Evolutionary conservation across 1,140 invertebrate genomes (phyloP).

Genomic region (Monochamus saltuarius): DNA sequence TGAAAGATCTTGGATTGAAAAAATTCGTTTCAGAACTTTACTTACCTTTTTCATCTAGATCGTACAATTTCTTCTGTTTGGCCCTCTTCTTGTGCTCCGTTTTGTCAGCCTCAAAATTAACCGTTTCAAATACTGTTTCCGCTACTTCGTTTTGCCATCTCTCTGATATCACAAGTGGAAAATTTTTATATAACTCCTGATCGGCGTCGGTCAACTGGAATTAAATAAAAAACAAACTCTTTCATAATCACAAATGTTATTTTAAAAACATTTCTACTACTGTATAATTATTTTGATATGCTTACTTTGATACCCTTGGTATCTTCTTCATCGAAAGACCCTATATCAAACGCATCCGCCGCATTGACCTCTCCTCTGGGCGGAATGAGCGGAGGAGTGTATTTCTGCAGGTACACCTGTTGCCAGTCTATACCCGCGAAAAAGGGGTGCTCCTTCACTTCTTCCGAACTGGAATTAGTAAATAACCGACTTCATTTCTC

Average conservation of each 20-base stretch:
- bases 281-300: neutral
- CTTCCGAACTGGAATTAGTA: conserved; percentile 73
- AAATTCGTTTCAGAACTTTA: neutral
- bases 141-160: conserved; percentile 98
- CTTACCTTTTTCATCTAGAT: conserved; percentile 91
- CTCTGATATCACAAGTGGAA: conserved; percentile 97
- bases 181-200: conserved; percentile 98
- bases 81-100: conserved; percentile 90
- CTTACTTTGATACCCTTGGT: conserved; percentile 96
- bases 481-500: neutral
- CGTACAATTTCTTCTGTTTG: conserved; percentile 93
- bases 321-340: conserved; percentile 99
- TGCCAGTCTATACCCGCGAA: conserved; percentile 99
- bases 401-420: conserved; percentile 97
- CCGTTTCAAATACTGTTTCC: conserved; percentile 98
- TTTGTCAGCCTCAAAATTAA: conserved; percentile 97
- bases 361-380: conserved; percentile 99
- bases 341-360: conserved; percentile 99
- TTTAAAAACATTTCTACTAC: neutral
- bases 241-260: neutral
- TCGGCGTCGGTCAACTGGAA: conserved; percentile 87
- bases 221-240: conserved; percentile 5
- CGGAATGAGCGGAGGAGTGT: conserved; percentile 96
- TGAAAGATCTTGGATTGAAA: no score
- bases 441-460: conserved; percentile 97